Percentiles rank a stretch among this genome's conserved stretches.
Conservation (phyloP, 2,797 vertebrate species). For the Vultur gryphus region DNA sequence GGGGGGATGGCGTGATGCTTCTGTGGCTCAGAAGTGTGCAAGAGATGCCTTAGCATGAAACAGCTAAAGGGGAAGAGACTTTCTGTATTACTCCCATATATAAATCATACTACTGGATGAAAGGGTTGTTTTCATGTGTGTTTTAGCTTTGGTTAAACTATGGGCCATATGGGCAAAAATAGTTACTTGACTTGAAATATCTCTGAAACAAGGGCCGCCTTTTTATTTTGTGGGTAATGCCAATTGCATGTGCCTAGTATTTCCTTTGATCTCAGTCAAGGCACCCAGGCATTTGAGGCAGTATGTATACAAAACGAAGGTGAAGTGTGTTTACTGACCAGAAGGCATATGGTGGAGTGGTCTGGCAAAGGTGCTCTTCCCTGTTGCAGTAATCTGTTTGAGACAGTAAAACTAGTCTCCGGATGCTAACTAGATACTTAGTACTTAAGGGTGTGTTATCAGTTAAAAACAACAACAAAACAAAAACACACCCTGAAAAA, state of each 20-base stretch:
- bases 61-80: neutral
- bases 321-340: neutral
- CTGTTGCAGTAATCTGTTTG: neutral
- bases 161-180: neutral
- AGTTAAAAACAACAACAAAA: neutral
- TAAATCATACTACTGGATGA: neutral
- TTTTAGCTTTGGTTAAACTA: neutral
- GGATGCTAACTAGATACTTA: neutral
- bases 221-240: neutral
- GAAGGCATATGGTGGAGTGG: neutral
- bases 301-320: neutral
- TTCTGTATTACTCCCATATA: accelerated
- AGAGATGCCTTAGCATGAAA: neutral
- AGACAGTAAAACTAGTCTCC: neutral
- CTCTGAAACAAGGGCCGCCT: neutral
- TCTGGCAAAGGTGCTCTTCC: neutral
- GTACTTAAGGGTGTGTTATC: neutral
- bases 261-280: neutral
- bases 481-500: neutral
- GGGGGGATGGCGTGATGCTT: neutral
- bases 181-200: neutral
- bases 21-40: neutral
- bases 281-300: neutral
- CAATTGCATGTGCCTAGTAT: neutral
- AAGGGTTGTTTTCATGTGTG: accelerated